A percentile compares a stretch with the other conserved stretches of the same genome.
These are phyloP conservation scores for Lysiphlebus fabarum DNA, from an alignment of 1,140 invertebrate species.

Conservation along the genomic window DNA sequence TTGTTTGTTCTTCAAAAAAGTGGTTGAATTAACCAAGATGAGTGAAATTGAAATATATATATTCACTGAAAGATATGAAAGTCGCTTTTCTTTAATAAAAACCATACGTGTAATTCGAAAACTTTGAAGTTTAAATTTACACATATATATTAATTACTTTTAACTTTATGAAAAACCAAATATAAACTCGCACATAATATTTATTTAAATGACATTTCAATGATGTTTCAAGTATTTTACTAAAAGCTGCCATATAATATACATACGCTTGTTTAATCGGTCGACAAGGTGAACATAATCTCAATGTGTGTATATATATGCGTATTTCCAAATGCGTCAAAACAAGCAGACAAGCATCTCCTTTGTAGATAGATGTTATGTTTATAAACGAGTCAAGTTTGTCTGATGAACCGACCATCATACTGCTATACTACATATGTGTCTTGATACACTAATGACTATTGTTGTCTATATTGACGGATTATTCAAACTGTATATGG, in stretches of 20 bases:
- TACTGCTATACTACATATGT: conserved; percentile 21
- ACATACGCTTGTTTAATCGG: background rate
- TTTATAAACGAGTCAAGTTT: conserved; percentile 31
- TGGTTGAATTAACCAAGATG: no score
- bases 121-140: conserved; percentile 5
- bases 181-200: background rate
- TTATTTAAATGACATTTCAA: conserved; percentile 4
- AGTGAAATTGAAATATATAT: no score
- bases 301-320: conserved; percentile 21
- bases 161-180: conserved; percentile 5
- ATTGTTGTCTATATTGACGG: conserved; percentile 37
- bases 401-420: conserved; percentile 33
- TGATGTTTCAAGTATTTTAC: background rate
- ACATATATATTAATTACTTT: background rate
- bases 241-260: background rate
- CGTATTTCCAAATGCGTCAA: background rate
- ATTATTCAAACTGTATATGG: conserved; percentile 27
- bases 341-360: conserved; percentile 7
- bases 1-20: conserved; percentile 31
- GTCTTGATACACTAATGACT: conserved; percentile 37
- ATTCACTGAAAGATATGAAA: no score
- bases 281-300: background rate
- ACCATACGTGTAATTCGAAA: background rate
- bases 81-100: background rate
- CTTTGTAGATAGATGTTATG: conserved; percentile 26